A percentile compares a stretch with the other conserved stretches of the same genome.
Conservation (phyloP, 2,797 vertebrate species). For the Saxicola maurus region DNA sequence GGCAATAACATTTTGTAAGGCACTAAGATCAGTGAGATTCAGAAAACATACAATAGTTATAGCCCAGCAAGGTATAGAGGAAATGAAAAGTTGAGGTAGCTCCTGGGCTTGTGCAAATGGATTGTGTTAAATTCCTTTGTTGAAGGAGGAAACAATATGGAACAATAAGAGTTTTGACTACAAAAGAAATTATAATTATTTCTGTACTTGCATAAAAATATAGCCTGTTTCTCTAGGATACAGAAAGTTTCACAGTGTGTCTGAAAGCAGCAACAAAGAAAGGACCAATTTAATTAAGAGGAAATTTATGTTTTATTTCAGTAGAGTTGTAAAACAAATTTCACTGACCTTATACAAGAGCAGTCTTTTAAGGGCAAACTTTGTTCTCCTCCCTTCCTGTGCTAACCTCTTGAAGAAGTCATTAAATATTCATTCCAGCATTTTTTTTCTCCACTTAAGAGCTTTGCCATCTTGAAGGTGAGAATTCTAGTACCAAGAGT, state of each 20-base stretch:
- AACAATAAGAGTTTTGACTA: background rate
- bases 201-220: background rate
- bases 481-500: constrained; percentile 3
- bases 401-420: constrained; percentile 23
- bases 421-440: constrained; percentile 58
- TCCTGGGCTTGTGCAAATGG: background rate
- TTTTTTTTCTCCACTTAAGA: constrained; percentile 7
- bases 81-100: background rate
- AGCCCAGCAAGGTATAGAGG: background rate
- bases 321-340: constrained; percentile 26
- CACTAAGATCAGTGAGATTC: background rate
- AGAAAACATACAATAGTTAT: background rate
- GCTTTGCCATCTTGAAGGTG: background rate
- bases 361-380: constrained; percentile 15
- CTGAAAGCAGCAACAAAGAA: background rate
- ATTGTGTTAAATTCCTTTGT: background rate
- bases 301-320: background rate
- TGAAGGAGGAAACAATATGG: background rate
- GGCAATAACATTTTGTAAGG: background rate
- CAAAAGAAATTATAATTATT: background rate
- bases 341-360: constrained; percentile 17
- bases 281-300: background rate
- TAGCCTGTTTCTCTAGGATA: background rate
- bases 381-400: background rate
- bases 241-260: background rate